Evolutionary conservation across 2,888 invertebrate genomes (phyloP), one percentile per base, ranked within the genome.

Genomic region (Ormyrus labotus): DNA sequence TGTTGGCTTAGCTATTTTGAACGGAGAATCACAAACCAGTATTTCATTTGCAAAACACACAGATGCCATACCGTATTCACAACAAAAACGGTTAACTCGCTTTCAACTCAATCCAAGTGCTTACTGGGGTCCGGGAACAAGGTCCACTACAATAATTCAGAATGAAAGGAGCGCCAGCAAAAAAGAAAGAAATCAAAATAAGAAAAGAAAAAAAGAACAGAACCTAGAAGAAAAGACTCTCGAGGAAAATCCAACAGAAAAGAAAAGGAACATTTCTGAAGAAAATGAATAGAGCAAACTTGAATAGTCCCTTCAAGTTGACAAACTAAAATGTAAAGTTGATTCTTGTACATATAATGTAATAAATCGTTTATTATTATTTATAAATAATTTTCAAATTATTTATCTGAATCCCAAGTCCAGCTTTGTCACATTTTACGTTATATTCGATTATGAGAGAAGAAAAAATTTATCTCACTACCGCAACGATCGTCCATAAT

Each of bases 41-140:
- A 92, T 93, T 83, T 92, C 92, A 11, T 94, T 94, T 84, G 89
- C 91, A 63, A 92, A 91, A 76, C 94, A 95, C 83, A 92, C 93
- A 0, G 93, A 94, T 58, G 97, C 98, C 0, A 96, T 97, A 91
- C 98, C 98, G 0, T 89, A 91, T 67, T 98, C 97, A 51, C 93
- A 96, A 6, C 93, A 93, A 83, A 92, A 93, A 74, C 94, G 95
- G 0, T 91, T 96, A 45, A 92, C 96, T 0, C 92, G 99, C 60
- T 98, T 96, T 91, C 98, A 97, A 90, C 93, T 93, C 84, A 99
- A 99, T 92, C 98, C 98, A 0, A 92, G 94, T 50, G 94, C 95
- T 0, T 92, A 95, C 90, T 99, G 98, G 98, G 98, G 99, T 0
- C 98, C 99, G 0, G 98, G 98, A 68, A 94, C 95, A 0, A 93